Conservation (phyloP, 2,113 vertebrate species). For the Terrapene triunguis region DNA sequence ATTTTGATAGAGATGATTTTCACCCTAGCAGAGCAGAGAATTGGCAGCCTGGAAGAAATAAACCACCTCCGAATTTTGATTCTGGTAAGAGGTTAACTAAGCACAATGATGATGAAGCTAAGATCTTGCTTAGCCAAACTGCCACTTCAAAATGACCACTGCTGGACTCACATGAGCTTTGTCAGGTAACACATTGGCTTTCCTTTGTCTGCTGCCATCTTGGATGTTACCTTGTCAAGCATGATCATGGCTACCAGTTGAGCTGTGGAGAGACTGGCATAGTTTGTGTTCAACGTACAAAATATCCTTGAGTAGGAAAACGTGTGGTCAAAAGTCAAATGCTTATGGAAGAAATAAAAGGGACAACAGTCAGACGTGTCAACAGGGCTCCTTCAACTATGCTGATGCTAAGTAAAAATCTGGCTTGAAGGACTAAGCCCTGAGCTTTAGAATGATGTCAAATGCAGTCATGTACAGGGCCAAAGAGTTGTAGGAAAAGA, state of each 20-base stretch:
- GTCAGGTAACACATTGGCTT: neutral
- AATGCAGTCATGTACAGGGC: neutral
- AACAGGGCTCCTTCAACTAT: neutral
- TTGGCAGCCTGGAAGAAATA: neutral
- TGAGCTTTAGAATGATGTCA: neutral
- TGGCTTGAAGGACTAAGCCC: neutral
- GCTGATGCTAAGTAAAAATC: neutral
- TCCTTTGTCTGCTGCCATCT: neutral
- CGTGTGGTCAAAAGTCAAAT: too few relatives aligned
- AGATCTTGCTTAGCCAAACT: too few relatives aligned
- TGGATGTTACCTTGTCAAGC: neutral
- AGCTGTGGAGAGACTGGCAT: neutral
- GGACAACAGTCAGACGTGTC: neutral
- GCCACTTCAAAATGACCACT: too few relatives aligned
- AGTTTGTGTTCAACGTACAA: too few relatives aligned
- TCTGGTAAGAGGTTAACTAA: neutral
- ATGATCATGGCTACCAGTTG: fast-evolving
- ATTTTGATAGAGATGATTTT: neutral
- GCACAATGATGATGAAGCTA: too few relatives aligned
- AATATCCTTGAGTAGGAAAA: too few relatives aligned
- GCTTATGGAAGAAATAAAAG: neutral
- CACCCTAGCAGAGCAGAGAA: neutral
- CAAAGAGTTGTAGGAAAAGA: neutral
- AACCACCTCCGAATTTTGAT: neutral
- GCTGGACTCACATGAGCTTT: too few relatives aligned